phyloP scores from a whole-genome alignment of 2,797 vertebrate species.

The Clarias platycephalus region DNA sequence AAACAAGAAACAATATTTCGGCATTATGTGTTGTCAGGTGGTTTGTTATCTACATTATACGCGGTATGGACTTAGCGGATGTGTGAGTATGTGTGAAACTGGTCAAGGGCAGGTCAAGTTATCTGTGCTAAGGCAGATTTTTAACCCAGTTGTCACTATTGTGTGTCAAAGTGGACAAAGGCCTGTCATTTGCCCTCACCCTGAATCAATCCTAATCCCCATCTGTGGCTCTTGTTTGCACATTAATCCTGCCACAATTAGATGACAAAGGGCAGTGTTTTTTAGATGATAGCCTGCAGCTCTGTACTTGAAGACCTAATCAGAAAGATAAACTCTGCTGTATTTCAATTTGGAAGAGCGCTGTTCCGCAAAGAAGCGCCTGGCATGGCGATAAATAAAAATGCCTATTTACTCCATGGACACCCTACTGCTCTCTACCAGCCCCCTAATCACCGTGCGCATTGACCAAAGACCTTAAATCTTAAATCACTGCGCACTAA shows the following conservation, averaged over 20 bases:
- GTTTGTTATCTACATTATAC: slow-evolving; percentile 20
- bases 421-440: slow-evolving; percentile 89
- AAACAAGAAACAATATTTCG: slow-evolving; percentile 10
- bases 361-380: slow-evolving; percentile 99
- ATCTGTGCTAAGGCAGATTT: slow-evolving; percentile 19
- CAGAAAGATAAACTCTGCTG: slow-evolving; percentile 99
- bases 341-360: slow-evolving; percentile 99
- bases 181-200: slow-evolving; percentile 77
- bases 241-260: slow-evolving; percentile 98
- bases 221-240: slow-evolving; percentile 83
- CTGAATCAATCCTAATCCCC: slow-evolving; percentile 78
- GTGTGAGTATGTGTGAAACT: slow-evolving; percentile 24
- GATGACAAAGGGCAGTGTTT: slow-evolving; percentile 89
- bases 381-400: slow-evolving; percentile 98
- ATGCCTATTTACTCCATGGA: slow-evolving; percentile 98
- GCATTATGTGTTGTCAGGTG: neutral
- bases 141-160: slow-evolving; percentile 49
- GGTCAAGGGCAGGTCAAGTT: slow-evolving; percentile 51
- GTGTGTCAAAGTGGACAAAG: slow-evolving; percentile 72
- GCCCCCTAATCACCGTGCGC: slow-evolving; percentile 93
- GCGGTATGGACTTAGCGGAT: neutral
- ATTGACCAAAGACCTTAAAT: slow-evolving; percentile 50
- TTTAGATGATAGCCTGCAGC: slow-evolving; percentile 96
- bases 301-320: slow-evolving; percentile 96
- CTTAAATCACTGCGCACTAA: slow-evolving; percentile 53